Evolutionary conservation across 2,888 invertebrate species (phyloP), one percentile per base, ranked within the genome.

Genomic region (Trissoscelio sp.): DNA sequence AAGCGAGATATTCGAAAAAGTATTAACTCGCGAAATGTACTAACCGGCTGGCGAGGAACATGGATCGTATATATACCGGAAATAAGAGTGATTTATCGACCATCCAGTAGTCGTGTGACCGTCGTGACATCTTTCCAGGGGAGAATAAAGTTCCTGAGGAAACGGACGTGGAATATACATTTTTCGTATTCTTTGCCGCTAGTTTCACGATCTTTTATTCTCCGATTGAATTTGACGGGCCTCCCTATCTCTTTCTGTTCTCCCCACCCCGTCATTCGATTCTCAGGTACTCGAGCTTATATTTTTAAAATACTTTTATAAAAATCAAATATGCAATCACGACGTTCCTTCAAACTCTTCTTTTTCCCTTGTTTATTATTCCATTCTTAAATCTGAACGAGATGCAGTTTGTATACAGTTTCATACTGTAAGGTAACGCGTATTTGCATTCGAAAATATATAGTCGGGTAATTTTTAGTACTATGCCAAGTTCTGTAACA

Each of bases 81-180:
- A 82, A 78, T 81, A 73, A 75, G 82, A 81, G 73, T 82, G 84
- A 84, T 83, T 83, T 83, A 84, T 84, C 79, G 82, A 77, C 67
- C 75, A 83, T 74, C 79, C 81, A 80, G 82, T 74, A 74, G 82
- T 79, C 78, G 81, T 81, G 79, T 82, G 80, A 83, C 72, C 79
- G 73, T 79, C 79, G 79, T 77, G 82, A 82, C 82, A 79, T 77
- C 79, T 82, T 82, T 82, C 72, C 67, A 64, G 72, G 72, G 66
- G 72, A 75, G 79, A 79, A 82, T 82, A 82, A 79, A 82, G 75
- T 82, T 82, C 48, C 73, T 62, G 64, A 79, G 74, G 74, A 82
- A 82, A 57, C 81, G 73, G 81, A 82, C 81, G 81, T 70, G 78
- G 70, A 53, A 74, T 79, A 79, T 67, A 62, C 55, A 75, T 82